Conservation (phyloP, 2,888 invertebrate genomes). For the Papilio gigon region DNA sequence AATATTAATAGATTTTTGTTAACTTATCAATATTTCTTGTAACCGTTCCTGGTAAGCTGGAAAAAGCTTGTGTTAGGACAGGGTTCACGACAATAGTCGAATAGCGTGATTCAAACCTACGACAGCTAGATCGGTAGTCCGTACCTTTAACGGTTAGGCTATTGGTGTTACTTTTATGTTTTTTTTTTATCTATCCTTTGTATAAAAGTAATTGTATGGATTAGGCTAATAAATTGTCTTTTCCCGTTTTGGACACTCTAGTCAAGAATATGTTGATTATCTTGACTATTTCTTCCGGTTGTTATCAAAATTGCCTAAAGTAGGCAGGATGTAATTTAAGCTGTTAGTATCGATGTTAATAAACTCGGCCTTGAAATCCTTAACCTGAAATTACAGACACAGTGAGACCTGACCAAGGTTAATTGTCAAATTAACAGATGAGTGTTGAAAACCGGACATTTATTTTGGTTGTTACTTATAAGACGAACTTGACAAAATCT, state of each 20-base stretch:
- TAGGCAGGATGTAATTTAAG: conserved; percentile 6
- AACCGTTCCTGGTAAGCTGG: no score
- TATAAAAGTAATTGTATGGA: neutral
- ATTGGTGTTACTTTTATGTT: no score
- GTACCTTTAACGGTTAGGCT: no score
- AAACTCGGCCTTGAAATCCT: conserved; percentile 14
- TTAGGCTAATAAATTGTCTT: conserved; percentile 6
- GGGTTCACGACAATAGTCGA: no score
- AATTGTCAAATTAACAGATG: conserved; percentile 1
- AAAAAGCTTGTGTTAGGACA: no score
- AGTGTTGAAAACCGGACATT: neutral
- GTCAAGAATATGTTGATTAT: conserved; percentile 11
- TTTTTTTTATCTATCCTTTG: neutral
- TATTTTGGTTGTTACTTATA: neutral
- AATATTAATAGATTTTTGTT: no score
- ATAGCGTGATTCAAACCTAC: no score
- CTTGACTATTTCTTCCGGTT: conserved; percentile 16
- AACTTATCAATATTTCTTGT: no score
- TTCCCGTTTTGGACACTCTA: conserved; percentile 1
- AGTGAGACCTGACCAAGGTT: neutral
- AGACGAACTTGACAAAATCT: neutral
- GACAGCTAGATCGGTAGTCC: no score
- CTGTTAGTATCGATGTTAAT: conserved; percentile 12
- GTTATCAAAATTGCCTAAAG: conserved; percentile 9
- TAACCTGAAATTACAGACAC: conserved; percentile 20